phyloP scores from a whole-genome alignment of 1,140 invertebrate genomes.

The Battus philenor region DNA sequence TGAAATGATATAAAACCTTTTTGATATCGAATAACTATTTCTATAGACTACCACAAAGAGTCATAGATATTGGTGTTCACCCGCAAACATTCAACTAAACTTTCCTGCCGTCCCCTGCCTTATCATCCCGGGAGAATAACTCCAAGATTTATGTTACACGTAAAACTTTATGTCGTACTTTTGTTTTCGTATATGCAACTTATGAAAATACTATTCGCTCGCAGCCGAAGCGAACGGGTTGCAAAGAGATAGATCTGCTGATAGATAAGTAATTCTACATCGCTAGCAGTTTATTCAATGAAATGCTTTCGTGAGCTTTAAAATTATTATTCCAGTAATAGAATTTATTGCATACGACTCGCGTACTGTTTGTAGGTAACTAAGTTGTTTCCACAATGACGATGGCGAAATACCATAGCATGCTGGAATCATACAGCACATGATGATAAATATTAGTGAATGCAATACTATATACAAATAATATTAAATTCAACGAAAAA shows the following conservation, averaged over 20 bases:
- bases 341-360: neutral
- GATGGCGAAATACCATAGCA: too few species aligned
- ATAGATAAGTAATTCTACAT: conserved; percentile 16
- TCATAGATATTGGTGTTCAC: too few species aligned
- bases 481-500: too few species aligned
- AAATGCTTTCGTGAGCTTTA: conserved; percentile 4
- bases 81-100: conserved; percentile 16
- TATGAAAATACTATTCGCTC: conserved; percentile 28
- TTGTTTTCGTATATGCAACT: conserved; percentile 48
- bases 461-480: too few species aligned
- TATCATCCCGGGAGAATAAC: conserved; percentile 69
- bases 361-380: neutral
- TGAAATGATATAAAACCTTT: too few species aligned
- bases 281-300: conserved; percentile 10
- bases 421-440: too few species aligned
- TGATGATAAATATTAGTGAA: too few species aligned
- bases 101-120: conserved; percentile 35
- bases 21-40: too few species aligned
- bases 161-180: conserved; percentile 66
- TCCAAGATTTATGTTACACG: conserved; percentile 65
- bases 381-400: too few species aligned
- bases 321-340: conserved; percentile 2
- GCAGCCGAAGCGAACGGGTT: conserved; percentile 5
- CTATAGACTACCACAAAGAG: too few species aligned
- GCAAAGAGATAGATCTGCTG: conserved; percentile 9